Percentiles rank a stretch among this genome's conserved stretches.
Conservation (phyloP, 2,888 invertebrate species). For the Synanthedon tipuliformis region DNA sequence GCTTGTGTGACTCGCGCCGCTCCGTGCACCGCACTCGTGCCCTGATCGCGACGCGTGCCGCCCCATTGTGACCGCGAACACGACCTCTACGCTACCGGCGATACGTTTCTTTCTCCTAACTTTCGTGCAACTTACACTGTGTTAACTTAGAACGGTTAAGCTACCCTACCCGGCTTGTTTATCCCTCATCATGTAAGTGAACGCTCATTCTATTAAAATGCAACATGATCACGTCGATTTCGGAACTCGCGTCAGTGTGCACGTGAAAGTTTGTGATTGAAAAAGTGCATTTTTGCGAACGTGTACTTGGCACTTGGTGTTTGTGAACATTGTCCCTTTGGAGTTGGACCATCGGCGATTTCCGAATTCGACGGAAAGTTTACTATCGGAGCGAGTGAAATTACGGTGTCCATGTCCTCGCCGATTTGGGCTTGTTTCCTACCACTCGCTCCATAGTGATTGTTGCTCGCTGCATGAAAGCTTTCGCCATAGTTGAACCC, state of each 20-base stretch:
- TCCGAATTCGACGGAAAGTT: conserved; percentile 62
- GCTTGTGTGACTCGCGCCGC: conserved; percentile 71
- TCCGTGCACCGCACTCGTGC: conserved; percentile 69
- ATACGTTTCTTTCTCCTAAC: conserved; percentile 62
- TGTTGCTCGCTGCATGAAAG: conserved; percentile 40
- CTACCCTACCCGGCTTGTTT: conserved; percentile 68
- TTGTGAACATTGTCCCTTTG: conserved; percentile 1
- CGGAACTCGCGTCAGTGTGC: conserved; percentile 60
- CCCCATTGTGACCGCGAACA: conserved; percentile 72
- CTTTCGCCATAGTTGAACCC: conserved; percentile 39
- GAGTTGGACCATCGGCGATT: conserved; percentile 28
- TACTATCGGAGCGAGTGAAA: conserved; percentile 42
- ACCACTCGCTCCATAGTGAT: conserved; percentile 31
- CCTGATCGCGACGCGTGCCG: conserved; percentile 68
- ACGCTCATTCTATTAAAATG: conserved; percentile 56
- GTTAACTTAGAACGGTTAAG: conserved; percentile 57
- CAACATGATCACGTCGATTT: conserved; percentile 54
- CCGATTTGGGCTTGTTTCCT: conserved; percentile 13
- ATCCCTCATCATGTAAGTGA: conserved; percentile 69
- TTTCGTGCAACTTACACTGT: conserved; percentile 65
- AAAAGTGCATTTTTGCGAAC: conserved; percentile 36
- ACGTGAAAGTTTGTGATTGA: conserved; percentile 63
- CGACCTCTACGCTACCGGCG: conserved; percentile 72
- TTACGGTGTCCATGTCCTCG: conserved; percentile 13
- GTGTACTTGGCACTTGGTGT: conserved; percentile 33